Base-by-base conservation (phyloP, 2,113 vertebrate genomes). In the Pygoscelis adeliae region DNA sequence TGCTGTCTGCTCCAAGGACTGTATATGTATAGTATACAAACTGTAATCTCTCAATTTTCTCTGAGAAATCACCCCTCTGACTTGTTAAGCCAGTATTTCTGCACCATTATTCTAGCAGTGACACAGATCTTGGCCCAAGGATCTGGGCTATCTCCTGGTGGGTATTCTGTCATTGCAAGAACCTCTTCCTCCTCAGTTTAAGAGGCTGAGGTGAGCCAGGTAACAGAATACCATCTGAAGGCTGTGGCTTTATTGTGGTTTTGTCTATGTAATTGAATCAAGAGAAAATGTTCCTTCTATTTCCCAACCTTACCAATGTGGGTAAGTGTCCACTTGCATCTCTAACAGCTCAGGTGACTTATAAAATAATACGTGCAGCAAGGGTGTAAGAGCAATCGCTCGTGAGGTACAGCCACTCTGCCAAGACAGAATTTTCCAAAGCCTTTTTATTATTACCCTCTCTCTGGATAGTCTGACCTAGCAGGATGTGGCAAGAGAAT, bases 401-500 rank as follows among this genome's bases (percentile, higher is more conserved):
- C 19, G 7, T 27, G 59, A 62, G 29, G 17, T 61, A 20, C 21
- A 93, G 49, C 14, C 40, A 62, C 20, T 19, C 5, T 5, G n/a
- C 29, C 32, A 74, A 46, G 56, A 90, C 19, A 58, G 69, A 84
- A 30, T 85, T 63, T 94, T 90, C 55, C 38, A 50, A 55, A 55
- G 10, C 13, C 72, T 87, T 89, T 87, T 89, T 38, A 53, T 74
- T 62, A 44, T 58, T 87, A 59, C 30, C 32, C 8, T 85, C 65
- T 91, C 7, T 85, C 65, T 91, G 85, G 25, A 20, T 91, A 71
- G 52, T 67, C 67, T 65, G 80, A 65, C 44, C 36, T 89, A 80
- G 34, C 87, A 95, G 90, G 73, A 96, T 74, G 52, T 38, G 82
- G 55, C 56, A 71, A 85, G 47, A 90, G 32, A 87, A 94, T 94